phyloP scores from a whole-genome alignment of 2,797 vertebrate genomes.

The Pseudomugil tenellus region DNA sequence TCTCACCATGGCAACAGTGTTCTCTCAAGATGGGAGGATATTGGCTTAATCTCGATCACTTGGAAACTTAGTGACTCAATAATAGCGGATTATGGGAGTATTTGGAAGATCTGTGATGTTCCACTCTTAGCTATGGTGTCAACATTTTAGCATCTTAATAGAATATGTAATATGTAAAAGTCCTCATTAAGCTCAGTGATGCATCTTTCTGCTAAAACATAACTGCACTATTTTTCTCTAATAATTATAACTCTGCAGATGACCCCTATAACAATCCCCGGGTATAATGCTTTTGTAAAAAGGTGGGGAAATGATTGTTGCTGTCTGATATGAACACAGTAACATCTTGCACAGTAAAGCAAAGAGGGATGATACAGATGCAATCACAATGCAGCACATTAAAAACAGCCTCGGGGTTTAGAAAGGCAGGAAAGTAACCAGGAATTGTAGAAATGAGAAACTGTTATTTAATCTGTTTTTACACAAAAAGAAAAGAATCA shows the following conservation, averaged over 20 bases:
- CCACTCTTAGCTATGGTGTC: background rate
- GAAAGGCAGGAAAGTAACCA: background rate
- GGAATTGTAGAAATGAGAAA: background rate
- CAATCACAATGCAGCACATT: background rate
- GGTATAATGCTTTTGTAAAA: background rate
- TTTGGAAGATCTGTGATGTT: background rate
- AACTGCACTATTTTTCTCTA: background rate
- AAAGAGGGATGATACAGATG: background rate
- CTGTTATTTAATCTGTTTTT: no score
- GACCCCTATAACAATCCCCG: background rate
- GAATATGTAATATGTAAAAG: background rate
- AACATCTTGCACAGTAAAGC: background rate
- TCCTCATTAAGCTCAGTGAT: background rate
- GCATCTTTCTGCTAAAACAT: background rate
- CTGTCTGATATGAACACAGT: background rate
- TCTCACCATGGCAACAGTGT: constrained; percentile 54
- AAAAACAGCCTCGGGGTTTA: background rate
- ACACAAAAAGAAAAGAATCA: no score
- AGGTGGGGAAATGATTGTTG: background rate
- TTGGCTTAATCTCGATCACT: constrained; percentile 8
- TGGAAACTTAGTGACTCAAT: background rate
- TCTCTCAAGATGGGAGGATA: constrained; percentile 2
- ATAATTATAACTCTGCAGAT: background rate
- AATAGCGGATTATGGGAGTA: background rate
- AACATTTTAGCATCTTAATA: background rate